These are phyloP conservation scores for Caenorhabditis brenneri DNA, from an alignment of 1,140 invertebrate genomes.

Conservation along the genomic window DNA sequence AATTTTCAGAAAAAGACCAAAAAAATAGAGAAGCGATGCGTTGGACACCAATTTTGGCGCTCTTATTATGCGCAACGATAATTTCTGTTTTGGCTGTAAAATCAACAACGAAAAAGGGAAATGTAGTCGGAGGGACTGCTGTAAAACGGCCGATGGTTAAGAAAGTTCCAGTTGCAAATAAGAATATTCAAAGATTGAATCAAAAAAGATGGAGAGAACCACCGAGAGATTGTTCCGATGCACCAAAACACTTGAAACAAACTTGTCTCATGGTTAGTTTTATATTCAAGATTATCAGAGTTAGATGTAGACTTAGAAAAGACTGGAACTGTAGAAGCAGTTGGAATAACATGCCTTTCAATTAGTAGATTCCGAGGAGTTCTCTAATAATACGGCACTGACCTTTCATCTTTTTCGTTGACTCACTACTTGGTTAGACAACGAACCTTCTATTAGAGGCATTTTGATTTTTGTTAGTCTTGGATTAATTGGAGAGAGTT, in stretches of 20 bases:
- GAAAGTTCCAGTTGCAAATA: neutral
- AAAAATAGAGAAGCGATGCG: neutral
- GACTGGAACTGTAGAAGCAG: no score
- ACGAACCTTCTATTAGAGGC: neutral
- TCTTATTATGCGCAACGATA: neutral
- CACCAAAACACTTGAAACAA: slow-evolving; percentile 58
- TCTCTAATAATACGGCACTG: no score
- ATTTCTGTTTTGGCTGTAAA: neutral
- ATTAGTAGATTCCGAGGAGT: no score
- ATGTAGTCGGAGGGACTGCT: neutral
- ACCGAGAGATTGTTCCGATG: slow-evolving; percentile 64
- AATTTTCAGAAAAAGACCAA: slow-evolving; percentile 4
- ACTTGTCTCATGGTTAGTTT: slow-evolving; percentile 58
- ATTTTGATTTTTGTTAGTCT: no score
- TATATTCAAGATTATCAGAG: no score
- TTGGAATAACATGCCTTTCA: no score
- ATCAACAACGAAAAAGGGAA: slow-evolving; percentile 30
- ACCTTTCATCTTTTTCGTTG: no score
- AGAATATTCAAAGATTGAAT: neutral
- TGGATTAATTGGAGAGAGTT: no score
- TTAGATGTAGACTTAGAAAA: no score
- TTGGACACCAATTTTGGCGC: slow-evolving; percentile 18
- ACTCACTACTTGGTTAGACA: neutral
- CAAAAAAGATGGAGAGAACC: slow-evolving; percentile 37
- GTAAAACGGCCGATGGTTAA: neutral